phyloP scores from a whole-genome alignment of 2,888 invertebrate species.

The Pocota personata region DNA sequence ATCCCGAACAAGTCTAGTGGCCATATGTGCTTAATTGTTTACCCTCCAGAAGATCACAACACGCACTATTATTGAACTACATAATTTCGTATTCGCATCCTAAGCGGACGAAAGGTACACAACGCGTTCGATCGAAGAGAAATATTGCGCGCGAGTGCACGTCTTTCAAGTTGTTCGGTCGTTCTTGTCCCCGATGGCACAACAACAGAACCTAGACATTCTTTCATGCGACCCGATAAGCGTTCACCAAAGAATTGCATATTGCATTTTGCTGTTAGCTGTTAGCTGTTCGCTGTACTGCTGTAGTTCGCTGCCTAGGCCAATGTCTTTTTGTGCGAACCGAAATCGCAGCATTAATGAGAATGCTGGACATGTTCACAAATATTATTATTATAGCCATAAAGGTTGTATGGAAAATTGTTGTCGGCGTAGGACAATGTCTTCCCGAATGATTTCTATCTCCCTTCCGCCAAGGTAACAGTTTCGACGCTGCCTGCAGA shows the following conservation, averaged over 20 bases:
- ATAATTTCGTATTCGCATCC: conserved; percentile 72
- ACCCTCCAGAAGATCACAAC: conserved; percentile 38
- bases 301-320: conserved; percentile 43
- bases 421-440: conserved; percentile 71
- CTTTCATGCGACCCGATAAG: conserved; percentile 71
- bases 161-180: conserved; percentile 29
- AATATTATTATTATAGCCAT: conserved; percentile 74
- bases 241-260: conserved; percentile 48
- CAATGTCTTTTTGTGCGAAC: conserved; percentile 60
- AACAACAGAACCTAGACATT: conserved; percentile 63
- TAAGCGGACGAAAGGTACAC: conserved; percentile 42
- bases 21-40: conserved; percentile 38
- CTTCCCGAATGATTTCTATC: conserved; percentile 59
- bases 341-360: conserved; percentile 74
- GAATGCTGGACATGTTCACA: conserved; percentile 73
- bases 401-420: conserved; percentile 73
- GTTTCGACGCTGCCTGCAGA: conserved; percentile 37
- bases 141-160: conserved; percentile 25
- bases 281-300: conserved; percentile 1
- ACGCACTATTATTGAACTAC: conserved; percentile 73
- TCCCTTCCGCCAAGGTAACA: conserved; percentile 68
- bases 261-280: conserved; percentile 63
- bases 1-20: background rate
- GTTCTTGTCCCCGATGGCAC: conserved; percentile 61
- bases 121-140: conserved; percentile 29